These are phyloP conservation scores for Cheilosia vulpina DNA, from an alignment of 2,888 invertebrate genomes.

Conservation along the genomic window DNA sequence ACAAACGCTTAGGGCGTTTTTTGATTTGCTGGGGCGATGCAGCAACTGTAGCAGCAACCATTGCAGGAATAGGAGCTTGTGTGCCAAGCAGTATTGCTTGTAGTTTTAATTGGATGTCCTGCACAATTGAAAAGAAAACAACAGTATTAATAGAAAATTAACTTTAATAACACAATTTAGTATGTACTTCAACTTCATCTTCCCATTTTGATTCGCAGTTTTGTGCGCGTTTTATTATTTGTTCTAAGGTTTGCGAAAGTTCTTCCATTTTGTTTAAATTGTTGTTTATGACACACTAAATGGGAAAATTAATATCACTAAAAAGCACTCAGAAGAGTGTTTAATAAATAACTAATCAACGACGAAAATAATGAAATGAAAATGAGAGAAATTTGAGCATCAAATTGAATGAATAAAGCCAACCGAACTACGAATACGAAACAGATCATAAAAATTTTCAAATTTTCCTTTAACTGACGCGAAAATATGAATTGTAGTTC, in stretches of 20 bases:
- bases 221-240: slow-evolving; percentile 52
- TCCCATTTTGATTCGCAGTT: slow-evolving; percentile 48
- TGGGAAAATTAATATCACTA: slow-evolving; percentile 1
- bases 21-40: slow-evolving; percentile 81
- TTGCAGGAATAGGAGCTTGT: background rate
- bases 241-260: slow-evolving; percentile 41
- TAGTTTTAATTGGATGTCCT: slow-evolving; percentile 49
- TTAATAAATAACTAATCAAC: slow-evolving; percentile 2
- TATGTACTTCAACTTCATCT: slow-evolving; percentile 51
- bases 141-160: background rate
- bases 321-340: slow-evolving; percentile 1
- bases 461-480: slow-evolving; percentile 70
- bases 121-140: background rate
- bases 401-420: slow-evolving; percentile 11
- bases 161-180: background rate
- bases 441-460: slow-evolving; percentile 62
- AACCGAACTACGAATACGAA: slow-evolving; percentile 35
- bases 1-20: slow-evolving; percentile 80
- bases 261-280: slow-evolving; percentile 60
- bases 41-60: background rate
- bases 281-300: background rate
- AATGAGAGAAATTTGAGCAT: slow-evolving; percentile 24
- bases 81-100: slow-evolving; percentile 49
- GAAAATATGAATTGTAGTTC: slow-evolving; percentile 49
- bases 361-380: background rate